Conservation (phyloP, 2,888 invertebrate species). For the Strigamia crassipes region DNA sequence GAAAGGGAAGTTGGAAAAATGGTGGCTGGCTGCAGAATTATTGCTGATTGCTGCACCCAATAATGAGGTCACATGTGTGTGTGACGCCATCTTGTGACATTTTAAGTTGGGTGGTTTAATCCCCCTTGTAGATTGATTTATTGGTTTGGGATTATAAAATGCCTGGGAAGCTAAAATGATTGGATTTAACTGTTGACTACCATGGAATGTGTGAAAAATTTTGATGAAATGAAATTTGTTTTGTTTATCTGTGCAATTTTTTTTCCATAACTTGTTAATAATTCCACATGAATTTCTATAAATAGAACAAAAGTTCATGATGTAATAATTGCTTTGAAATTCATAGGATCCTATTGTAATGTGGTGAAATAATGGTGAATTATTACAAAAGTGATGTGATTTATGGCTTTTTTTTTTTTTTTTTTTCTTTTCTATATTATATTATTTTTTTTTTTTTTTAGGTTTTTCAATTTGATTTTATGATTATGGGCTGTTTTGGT, state of each 20-base stretch:
- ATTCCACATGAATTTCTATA: too few species aligned
- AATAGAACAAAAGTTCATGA: neutral
- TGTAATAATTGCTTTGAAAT: neutral
- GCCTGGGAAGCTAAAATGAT: neutral
- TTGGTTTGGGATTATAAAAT: too few species aligned
- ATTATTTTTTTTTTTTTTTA: too few species aligned
- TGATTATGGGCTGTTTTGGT: slow-evolving; percentile 61
- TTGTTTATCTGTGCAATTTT: neutral
- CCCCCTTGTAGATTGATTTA: neutral
- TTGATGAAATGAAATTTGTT: neutral
- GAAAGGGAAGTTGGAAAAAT: neutral
- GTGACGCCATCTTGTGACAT: neutral
- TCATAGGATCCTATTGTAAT: neutral
- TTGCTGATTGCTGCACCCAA: neutral
- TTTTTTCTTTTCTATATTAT: too few species aligned
- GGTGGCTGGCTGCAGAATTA: neutral
- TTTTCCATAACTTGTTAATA: too few species aligned
- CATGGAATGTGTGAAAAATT: neutral
- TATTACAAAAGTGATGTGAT: neutral
- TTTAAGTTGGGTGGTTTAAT: neutral
- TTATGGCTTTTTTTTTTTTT: neutral
- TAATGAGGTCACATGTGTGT: slow-evolving; percentile 10
- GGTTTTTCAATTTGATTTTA: too few species aligned
- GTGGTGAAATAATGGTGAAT: neutral
- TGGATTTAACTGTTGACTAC: neutral